These are phyloP conservation scores for Diorhabda elongata DNA, from an alignment of 1,140 invertebrate species.

Conservation along the genomic window DNA sequence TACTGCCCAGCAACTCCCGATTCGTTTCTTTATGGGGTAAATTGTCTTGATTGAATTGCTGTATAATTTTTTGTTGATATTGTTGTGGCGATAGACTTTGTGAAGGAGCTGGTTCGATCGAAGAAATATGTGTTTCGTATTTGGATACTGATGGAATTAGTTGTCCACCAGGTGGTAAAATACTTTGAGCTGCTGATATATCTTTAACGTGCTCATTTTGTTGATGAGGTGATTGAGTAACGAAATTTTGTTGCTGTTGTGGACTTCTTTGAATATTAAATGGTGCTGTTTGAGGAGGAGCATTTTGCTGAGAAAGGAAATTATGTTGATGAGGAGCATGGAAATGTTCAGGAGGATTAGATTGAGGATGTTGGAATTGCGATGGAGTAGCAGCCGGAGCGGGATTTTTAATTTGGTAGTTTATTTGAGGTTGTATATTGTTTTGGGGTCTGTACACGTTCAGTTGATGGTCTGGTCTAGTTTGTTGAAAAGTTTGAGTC, in stretches of 20 bases:
- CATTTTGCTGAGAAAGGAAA: slow-evolving; percentile 10
- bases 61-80: slow-evolving; percentile 25
- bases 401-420: neutral
- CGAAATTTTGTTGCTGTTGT: slow-evolving; percentile 25
- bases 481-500: slow-evolving; percentile 17
- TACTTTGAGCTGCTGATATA: slow-evolving; percentile 34
- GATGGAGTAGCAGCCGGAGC: slow-evolving; percentile 29
- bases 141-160: slow-evolving; percentile 69
- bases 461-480: slow-evolving; percentile 21
- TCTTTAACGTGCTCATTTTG: slow-evolving; percentile 33
- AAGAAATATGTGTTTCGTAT: slow-evolving; percentile 68
- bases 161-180: slow-evolving; percentile 59
- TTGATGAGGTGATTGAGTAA: slow-evolving; percentile 44
- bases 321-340: slow-evolving; percentile 28
- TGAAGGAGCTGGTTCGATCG: slow-evolving; percentile 38
- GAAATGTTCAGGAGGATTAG: slow-evolving; percentile 16
- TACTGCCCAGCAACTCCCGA: neutral
- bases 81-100: slow-evolving; percentile 22
- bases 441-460: neutral
- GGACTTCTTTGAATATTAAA: slow-evolving; percentile 23
- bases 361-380: slow-evolving; percentile 39
- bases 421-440: slow-evolving; percentile 17
- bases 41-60: slow-evolving; percentile 30
- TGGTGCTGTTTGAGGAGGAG: slow-evolving; percentile 25
- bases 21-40: neutral